Evolutionary conservation across 2,888 invertebrate species (phyloP), one percentile per base, ranked within the genome.

Genomic region (Hypomecis punctinalis): DNA sequence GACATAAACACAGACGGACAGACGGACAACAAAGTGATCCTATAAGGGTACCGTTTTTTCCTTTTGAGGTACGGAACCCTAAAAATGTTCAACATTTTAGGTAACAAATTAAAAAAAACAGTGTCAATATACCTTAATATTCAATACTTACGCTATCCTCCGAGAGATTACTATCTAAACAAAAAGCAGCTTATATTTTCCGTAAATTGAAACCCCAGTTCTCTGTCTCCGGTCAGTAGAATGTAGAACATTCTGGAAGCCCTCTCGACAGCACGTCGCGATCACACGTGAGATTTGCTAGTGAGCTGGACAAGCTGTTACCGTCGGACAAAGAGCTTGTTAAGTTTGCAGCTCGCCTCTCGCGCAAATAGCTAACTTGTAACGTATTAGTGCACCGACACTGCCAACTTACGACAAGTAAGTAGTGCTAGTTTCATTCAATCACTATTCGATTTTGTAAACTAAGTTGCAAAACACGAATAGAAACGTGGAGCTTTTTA

Each of bases 351-450:
- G 81, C 69, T 81, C 83, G 76, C 77, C 76, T 83, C 76, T 69
- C 70, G 69, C 78, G 80, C 86, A 84, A 86, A 88, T 85, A 85
- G 84, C 75, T 81, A 81, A 84, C 85, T 82, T 82, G 83, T 83
- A 80, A 80, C 77, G 76, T 80, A 76, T 74, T 74, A 69, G 66
- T 46, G 56, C 52, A 66, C 72, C 13, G 40, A 72, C 36, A 68
- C 70, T 81, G 10, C 49, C 77, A 60, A 83, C 77, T 76, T 81
- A 37, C 39, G 53, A 59, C 60, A 65, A 57, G 66, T 64, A 60
- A 48, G 0, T 40, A 40, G 4, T 40, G 7, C 10, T 8, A 40
- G 40, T 40, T 8, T 7, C 10, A 40, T 6, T 23, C 40, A 40
- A 40, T 7, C 40, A 7, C 40, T 7, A 10, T 23, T 23, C 23